Evolutionary conservation across 2,113 vertebrate genomes (phyloP), one percentile per base, ranked within the genome.

Genomic region (Actinemys pallida): DNA sequence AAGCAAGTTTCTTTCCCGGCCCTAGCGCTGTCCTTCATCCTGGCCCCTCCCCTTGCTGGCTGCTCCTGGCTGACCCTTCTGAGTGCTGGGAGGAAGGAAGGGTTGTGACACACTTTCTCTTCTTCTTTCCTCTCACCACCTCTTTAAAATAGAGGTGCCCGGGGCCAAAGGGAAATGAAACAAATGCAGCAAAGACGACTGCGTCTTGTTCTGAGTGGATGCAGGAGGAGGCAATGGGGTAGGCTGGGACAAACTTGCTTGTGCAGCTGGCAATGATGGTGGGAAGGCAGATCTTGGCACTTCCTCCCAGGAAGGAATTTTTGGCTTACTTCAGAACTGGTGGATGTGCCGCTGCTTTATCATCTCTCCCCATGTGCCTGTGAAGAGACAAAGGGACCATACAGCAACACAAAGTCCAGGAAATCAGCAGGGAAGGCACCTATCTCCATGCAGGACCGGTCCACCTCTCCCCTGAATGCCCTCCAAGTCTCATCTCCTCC

Each of bases 381-480:
- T 80, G 96, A 96, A 88, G 92, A 94, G 94, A 89, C 86, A 96
- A 95, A 87, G 89, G 89, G 96, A 96, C 95, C 97, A 96, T 96
- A 95, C 96, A 96, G 93, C 93, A 96, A 86, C 90, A 94, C 54
- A 91, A 93, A 89, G 69, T 29, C 95, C 89, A 95, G 95, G 97
- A 96, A 96, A 96, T 90, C 45, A 85, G 92, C 0, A 1, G 92
- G 76, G 24, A 54, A 96, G 79, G 24, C 3, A 0, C 16, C 96
- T 96, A 94, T 95, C 96, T 96, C 94, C 72, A 0, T 25, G 81
- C 89, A 87, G 84, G 59, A 95, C 0, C 0, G 45, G 88, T 20
- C 84, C 86, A 76, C 11, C 42, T 78, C 45, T 47, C 62, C n/a
- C 87, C 85, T 50, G 81, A 27, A 29, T 29, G 76, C 76, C 81